These are phyloP conservation scores for Bombylius discolor DNA, from an alignment of 2,888 invertebrate species.

Conservation along the genomic window DNA sequence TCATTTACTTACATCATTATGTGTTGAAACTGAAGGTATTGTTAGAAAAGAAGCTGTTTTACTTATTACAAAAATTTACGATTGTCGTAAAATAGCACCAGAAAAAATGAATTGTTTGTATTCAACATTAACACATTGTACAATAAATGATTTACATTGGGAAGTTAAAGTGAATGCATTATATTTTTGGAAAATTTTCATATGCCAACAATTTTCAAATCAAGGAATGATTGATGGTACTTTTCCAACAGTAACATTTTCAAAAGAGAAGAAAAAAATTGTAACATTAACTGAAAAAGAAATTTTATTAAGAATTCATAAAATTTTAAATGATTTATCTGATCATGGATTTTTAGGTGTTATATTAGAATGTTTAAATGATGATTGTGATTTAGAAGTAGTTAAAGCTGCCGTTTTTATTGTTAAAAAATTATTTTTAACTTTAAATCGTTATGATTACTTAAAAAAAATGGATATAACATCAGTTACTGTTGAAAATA, in stretches of 20 bases:
- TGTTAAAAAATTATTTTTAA: constrained; percentile 35
- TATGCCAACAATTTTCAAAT: constrained; percentile 48
- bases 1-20: constrained; percentile 41
- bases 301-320: constrained; percentile 42
- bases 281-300: constrained; percentile 56
- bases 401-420: constrained; percentile 47
- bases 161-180: constrained; percentile 64
- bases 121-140: constrained; percentile 51
- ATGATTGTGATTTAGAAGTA: constrained; percentile 60
- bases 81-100: constrained; percentile 46
- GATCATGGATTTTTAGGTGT: constrained; percentile 57
- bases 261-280: constrained; percentile 63
- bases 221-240: constrained; percentile 76
- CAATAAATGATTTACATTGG: constrained; percentile 64
- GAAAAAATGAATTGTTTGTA: constrained; percentile 44
- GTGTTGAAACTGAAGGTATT: constrained; percentile 60
- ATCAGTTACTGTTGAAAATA: neutral
- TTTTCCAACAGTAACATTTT: constrained; percentile 68
- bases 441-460: constrained; percentile 45
- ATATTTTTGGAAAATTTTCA: constrained; percentile 57
- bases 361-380: constrained; percentile 48
- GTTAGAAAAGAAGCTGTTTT: constrained; percentile 60
- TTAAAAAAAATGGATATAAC: constrained; percentile 19
- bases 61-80: constrained; percentile 52
- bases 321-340: constrained; percentile 54